phyloP scores from a whole-genome alignment of 2,888 invertebrate species.

The Stegophylla sp. region DNA sequence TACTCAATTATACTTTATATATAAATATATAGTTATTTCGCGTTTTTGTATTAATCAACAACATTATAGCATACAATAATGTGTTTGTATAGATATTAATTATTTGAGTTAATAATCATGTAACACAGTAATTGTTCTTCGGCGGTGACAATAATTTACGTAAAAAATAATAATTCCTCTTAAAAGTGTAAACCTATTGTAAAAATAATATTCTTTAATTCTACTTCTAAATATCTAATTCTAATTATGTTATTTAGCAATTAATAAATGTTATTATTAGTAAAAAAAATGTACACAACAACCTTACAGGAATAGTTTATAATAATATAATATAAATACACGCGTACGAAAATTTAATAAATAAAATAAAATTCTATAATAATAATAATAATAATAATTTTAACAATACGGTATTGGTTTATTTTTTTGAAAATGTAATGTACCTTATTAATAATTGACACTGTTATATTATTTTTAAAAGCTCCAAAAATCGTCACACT shows the following conservation, averaged over 20 bases:
- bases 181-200: conserved; percentile 24
- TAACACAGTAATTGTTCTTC: conserved; percentile 10
- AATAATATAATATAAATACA: conserved; percentile 14
- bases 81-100: not conserved
- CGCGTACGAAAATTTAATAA: conserved; percentile 34
- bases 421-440: not conserved
- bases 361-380: conserved; percentile 42
- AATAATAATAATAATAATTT: conserved; percentile 21
- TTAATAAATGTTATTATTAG: conserved; percentile 27
- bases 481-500: conserved; percentile 4
- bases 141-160: conserved; percentile 12
- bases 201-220: conserved; percentile 24
- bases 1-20: conserved; percentile 7
- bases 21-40: conserved; percentile 18
- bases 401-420: conserved; percentile 30
- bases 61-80: not conserved
- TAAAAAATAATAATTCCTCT: conserved; percentile 32
- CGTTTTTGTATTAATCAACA: conserved; percentile 11
- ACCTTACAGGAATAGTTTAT: conserved; percentile 31
- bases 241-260: conserved; percentile 35
- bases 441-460: conserved; percentile 4
- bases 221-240: not conserved
- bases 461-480: not conserved
- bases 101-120: too few relatives aligned
- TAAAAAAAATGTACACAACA: conserved; percentile 44